These are phyloP conservation scores for Clepsis dumicolana DNA, from an alignment of 2,888 invertebrate genomes.

Conservation along the genomic window DNA sequence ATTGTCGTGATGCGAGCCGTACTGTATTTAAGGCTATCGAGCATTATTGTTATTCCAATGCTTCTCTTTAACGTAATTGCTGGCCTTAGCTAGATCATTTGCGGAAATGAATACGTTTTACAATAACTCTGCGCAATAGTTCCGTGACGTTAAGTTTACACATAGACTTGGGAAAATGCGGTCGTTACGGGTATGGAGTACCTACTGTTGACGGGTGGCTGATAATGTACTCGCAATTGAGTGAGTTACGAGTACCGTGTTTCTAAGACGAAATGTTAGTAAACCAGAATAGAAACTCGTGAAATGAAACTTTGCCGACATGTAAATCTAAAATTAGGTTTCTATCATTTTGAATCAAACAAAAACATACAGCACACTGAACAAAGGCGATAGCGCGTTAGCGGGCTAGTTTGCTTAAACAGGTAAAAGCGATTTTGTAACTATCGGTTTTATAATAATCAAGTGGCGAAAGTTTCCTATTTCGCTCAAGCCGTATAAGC, in stretches of 20 bases:
- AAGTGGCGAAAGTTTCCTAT: not conserved
- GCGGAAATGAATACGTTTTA: constrained; percentile 14
- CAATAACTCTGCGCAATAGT: constrained; percentile 9
- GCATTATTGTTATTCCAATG: constrained; percentile 14
- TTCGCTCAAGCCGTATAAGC: not conserved
- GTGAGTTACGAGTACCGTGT: not conserved
- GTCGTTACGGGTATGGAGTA: constrained; percentile 7
- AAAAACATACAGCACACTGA: constrained; percentile 23
- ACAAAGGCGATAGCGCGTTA: constrained; percentile 7
- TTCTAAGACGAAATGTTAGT: not conserved
- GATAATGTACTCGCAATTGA: not conserved
- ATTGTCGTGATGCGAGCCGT: not conserved
- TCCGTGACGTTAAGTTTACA: not conserved
- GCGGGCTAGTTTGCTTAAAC: not conserved
- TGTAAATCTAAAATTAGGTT: constrained; percentile 15
- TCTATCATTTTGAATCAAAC: constrained; percentile 12
- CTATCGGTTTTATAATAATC: constrained; percentile 14
- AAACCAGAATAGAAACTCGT: not conserved
- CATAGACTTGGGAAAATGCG: constrained; percentile 6
- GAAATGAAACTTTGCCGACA: constrained; percentile 12
- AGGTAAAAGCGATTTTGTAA: constrained; percentile 15
- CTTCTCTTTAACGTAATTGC: constrained; percentile 18
- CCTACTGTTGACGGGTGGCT: constrained; percentile 3
- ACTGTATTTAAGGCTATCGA: not conserved
- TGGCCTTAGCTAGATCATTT: constrained; percentile 3